A percentile compares a stretch with the other conserved stretches of the same genome.
phyloP scores from a whole-genome alignment of 2,797 vertebrate genomes.

The Poecilia picta region DNA sequence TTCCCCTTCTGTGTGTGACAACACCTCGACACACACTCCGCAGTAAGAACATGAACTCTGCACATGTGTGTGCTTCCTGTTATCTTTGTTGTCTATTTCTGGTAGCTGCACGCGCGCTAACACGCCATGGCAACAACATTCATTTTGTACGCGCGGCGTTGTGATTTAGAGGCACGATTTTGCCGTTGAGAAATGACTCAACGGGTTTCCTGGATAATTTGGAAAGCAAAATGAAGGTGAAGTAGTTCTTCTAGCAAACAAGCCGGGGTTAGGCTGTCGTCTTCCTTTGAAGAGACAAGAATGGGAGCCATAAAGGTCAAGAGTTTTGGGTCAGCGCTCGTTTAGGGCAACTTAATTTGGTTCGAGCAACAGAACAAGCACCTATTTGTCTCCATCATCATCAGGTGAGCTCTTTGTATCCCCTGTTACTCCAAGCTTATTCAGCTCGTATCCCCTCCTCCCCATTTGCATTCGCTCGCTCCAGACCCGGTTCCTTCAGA shows the following conservation, averaged over 20 bases:
- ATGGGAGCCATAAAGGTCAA: conserved; percentile 53
- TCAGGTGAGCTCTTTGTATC: conserved; percentile 14
- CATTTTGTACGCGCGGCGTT: conserved; percentile 40
- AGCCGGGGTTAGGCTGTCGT: conserved; percentile 27
- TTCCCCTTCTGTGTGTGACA: conserved; percentile 61
- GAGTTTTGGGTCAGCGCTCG: conserved; percentile 21
- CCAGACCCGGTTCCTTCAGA: conserved; percentile 37
- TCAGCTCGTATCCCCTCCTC: conserved; percentile 25
- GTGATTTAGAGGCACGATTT: conserved; percentile 43
- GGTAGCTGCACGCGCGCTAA: conserved; percentile 9
- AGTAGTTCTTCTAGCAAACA: conserved; percentile 52
- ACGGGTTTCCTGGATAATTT: conserved; percentile 63
- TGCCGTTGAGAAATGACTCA: conserved; percentile 38
- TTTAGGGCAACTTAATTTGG: not conserved
- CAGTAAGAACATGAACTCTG: conserved; percentile 11
- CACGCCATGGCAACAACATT: conserved; percentile 37
- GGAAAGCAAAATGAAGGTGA: conserved; percentile 57
- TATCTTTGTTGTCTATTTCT: conserved; percentile 53
- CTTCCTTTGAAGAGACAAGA: conserved; percentile 25
- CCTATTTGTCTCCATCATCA: conserved; percentile 18
- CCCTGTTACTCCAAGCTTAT: conserved; percentile 8
- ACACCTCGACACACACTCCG: conserved; percentile 47
- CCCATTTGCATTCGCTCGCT: conserved; percentile 48
- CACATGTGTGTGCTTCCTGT: conserved; percentile 21
- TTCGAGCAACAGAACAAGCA: conserved; percentile 1